Evolutionary conservation across 2,888 invertebrate genomes (phyloP).

Genomic region (Latrodectus hesperus): DNA sequence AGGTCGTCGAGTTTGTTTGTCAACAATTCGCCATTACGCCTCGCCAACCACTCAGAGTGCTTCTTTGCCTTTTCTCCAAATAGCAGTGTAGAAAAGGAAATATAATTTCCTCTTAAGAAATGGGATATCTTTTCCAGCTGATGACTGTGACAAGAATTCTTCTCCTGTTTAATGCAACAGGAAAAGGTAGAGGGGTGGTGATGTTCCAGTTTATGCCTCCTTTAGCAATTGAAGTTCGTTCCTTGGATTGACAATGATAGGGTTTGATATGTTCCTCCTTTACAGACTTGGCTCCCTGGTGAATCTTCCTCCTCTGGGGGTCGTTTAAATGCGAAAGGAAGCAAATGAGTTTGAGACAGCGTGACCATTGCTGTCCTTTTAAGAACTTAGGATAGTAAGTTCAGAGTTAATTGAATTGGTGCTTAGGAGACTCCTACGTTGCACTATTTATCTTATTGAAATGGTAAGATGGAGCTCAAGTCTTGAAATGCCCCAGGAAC

Average conservation of each 20-base stretch:
- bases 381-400: background rate
- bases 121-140: slow-evolving; percentile 20
- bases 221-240: slow-evolving; percentile 26
- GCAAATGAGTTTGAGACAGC: slow-evolving; percentile 2
- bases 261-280: background rate
- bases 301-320: background rate
- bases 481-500: no score
- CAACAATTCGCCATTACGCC: slow-evolving; percentile 34
- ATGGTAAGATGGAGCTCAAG: no score
- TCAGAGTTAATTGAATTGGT: background rate
- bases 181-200: slow-evolving; percentile 22
- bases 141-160: slow-evolving; percentile 28
- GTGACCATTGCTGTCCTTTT: slow-evolving; percentile 2
- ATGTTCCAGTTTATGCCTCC: slow-evolving; percentile 28
- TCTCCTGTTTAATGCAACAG: slow-evolving; percentile 30
- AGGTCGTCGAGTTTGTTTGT: slow-evolving; percentile 20
- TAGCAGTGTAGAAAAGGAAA: no score
- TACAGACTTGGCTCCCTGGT: background rate
- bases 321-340: slow-evolving; percentile 5
- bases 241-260: slow-evolving; percentile 21
- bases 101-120: background rate
- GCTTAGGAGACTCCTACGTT: background rate
- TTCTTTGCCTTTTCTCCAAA: background rate
- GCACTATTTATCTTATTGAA: no score
- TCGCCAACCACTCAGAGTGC: slow-evolving; percentile 5